Base-by-base conservation (phyloP, 2,113 vertebrate genomes). In the Mustelus asterias region DNA sequence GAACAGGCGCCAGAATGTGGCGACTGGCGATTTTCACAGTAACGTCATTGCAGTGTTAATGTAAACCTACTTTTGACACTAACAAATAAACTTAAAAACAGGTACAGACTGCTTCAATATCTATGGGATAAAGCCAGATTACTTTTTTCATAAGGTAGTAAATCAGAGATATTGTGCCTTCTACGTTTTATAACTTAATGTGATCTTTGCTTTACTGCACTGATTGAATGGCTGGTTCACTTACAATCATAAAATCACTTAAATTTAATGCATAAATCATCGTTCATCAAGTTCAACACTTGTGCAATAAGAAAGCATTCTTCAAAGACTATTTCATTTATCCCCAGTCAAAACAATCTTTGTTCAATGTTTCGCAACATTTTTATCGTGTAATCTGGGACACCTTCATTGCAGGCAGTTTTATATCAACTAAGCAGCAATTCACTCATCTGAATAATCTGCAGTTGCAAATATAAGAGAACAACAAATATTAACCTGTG, bases 111-210 rank as follows among this genome's bases (percentile, higher is more conserved):
- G 60, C 76, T 78, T 78, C 76, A 78, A n/a, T 78, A 78, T 78
- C 9, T 63, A 13, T 63, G 60, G 60, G 60, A 13, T 63, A 13
- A 9, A 63, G 11, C 60, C 60, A 63, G 13, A 13, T 63, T 9
- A 63, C 13, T 63, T 63, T 63, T 78, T 78, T 78, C 76, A 78
- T 11, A 78, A n/a, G 33, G 33, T 13, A 80, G n/a, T 80, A 80
- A 80, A 80, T 80, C n/a, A 72, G 22, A 80, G n/a, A 80, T 22
- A 80, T 80, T 80, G 76, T 83, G n/a, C n/a, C 78, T 83, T 83
- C n/a, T 83, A 16, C n/a, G 41, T 41, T 41, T n/a, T 14, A 20
- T 3, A 83, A 20, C 78, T 83, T 83, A 83, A 41, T 83, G 16
- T 83, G n/a, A 83, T 83, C 33, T 37, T 41, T 41, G n/a, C n/a